Evolutionary conservation across 2,113 vertebrate genomes (phyloP).

Genomic region (Psammodynastes pulverulentus): DNA sequence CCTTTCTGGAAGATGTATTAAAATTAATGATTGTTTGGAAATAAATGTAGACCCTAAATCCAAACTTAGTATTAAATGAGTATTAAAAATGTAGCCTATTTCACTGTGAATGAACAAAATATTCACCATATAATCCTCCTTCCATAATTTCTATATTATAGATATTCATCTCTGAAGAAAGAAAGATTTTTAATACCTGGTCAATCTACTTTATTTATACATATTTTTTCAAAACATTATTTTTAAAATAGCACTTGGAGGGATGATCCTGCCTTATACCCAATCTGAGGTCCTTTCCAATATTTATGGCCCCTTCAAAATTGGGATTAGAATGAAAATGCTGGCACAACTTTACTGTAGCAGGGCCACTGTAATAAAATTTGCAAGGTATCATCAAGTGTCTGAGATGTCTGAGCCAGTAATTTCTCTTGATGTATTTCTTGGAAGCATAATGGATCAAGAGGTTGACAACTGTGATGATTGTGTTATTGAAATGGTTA

Average conservation of each 20-base stretch:
- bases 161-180: not conserved
- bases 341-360: constrained; percentile 44
- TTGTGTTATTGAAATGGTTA: constrained; percentile 38
- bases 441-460: constrained; percentile 45
- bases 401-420: constrained; percentile 27
- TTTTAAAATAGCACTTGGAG: not conserved
- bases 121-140: not conserved
- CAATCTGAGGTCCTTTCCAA: constrained; percentile 19
- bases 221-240: not conserved
- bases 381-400: constrained; percentile 44
- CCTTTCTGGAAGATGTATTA: not conserved
- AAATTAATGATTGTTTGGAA: not conserved
- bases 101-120: not conserved
- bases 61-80: not conserved
- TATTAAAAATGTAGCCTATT: not conserved
- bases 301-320: constrained; percentile 45
- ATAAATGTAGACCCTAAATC: not conserved
- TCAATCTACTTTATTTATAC: not conserved
- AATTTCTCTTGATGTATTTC: constrained; percentile 40
- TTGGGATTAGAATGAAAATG: constrained; percentile 51
- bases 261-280: constrained; percentile 18
- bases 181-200: not conserved
- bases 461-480: constrained; percentile 45
- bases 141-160: not conserved
- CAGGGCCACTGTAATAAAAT: constrained; percentile 49